These are phyloP conservation scores for Heterodera filipjevi DNA, from an alignment of 2,888 invertebrate species.

Conservation along the genomic window DNA sequence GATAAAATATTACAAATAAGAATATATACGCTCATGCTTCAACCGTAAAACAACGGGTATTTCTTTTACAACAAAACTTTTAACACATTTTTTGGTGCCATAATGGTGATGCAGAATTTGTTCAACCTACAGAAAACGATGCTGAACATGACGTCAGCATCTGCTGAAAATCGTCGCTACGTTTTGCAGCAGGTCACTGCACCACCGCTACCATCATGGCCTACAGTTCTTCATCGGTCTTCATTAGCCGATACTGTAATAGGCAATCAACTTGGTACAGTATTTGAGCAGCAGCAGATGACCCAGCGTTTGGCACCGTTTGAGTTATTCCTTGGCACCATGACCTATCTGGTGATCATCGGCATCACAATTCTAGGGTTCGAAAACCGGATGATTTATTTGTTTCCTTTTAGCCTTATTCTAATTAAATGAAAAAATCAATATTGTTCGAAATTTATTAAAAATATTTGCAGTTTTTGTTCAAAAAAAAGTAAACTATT, in stretches of 20 bases:
- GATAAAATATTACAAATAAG: too few relatives aligned
- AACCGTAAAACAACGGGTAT: background rate
- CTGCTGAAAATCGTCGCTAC: background rate
- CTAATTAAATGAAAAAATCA: too few relatives aligned
- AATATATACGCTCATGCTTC: background rate
- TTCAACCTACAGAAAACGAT: constrained; percentile 16
- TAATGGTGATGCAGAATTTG: constrained; percentile 23
- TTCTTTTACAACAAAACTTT: background rate
- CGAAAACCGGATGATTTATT: too few relatives aligned
- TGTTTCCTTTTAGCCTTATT: too few relatives aligned
- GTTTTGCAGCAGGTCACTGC: constrained; percentile 4
- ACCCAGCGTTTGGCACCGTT: constrained; percentile 46
- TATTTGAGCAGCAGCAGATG: background rate
- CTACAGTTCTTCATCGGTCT: background rate
- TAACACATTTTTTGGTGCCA: background rate
- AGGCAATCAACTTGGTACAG: background rate
- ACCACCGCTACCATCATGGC: background rate
- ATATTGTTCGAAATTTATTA: too few relatives aligned
- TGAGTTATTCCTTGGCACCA: constrained; percentile 68
- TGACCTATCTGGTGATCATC: constrained; percentile 76
- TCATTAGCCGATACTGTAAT: background rate
- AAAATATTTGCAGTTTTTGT: too few relatives aligned
- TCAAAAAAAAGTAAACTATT: too few relatives aligned
- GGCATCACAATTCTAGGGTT: constrained; percentile 23
- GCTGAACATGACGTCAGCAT: constrained; percentile 9